Base-by-base conservation (phyloP, 2,113 vertebrate species). In the Odontesthes bonariensis region DNA sequence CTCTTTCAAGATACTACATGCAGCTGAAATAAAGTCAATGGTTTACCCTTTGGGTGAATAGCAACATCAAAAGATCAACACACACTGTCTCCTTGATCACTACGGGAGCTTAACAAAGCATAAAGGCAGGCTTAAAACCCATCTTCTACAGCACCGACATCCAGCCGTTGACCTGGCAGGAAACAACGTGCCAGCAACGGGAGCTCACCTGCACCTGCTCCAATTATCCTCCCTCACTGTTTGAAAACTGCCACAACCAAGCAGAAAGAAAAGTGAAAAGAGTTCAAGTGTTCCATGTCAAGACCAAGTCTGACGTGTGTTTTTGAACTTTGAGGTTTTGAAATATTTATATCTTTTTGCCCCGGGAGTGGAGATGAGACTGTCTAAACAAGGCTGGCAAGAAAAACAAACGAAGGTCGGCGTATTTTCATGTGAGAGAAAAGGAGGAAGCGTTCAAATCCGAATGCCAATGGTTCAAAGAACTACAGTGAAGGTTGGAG, bases 371-470 rank as follows among this genome's bases (percentile, higher is more conserved):
- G 65, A 79, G 79, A 69, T 56, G 66, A 52, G 74, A 49, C 53
- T 69, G 38, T 44, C 33, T 52, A 73, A 78, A 88, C 81, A 75
- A 32, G 51, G 62, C 54, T 70, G 79, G 79, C 51, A 82, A 83
- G 65, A 79, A 83, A 74, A 91, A 90, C 75, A 90, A 83, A 87
- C 66, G 67, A 69, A 73, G 64, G 68, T 77, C 44, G 14, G 31
- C 3, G 31, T 71, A 82, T 90, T 88, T 87, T 75, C 58, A 70
- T 79, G 20, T 81, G 1, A 17, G 88, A 88, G 85, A 90, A 90
- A 90, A 86, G 86, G 78, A 90, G 88, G 88, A 91, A 89, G 75
- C 74, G 67, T 81, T 64, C 49, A 83, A 84, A 85, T 69, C 20
- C 5, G 42, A 71, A 73, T 44, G 59, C n/a, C 33, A 60, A 12